Evolutionary conservation across 2,113 vertebrate genomes (phyloP), one percentile per base, ranked within the genome.

Genomic region (Pteronura brasiliensis): DNA sequence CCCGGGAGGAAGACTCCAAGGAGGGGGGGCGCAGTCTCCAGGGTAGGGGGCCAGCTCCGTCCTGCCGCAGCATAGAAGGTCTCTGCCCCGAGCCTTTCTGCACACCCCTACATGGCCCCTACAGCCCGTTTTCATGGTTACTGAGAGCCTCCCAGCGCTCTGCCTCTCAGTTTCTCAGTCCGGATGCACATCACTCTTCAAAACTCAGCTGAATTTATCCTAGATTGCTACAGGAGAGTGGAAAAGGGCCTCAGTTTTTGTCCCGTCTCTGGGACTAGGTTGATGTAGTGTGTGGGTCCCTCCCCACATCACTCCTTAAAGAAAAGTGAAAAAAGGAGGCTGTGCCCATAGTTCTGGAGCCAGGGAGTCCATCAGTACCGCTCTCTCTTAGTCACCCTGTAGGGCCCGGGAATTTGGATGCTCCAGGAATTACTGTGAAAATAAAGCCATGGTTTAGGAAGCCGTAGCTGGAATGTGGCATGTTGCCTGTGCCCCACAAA

Each of bases 381-480:
- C 21, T 13, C 13, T 42, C 7, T 44, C 65, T 34, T 52, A 6
- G 17, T 72, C 61, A 65, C 87, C 25, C 84, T 72, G 96, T 25
- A 42, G 7, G 44, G 12, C 85, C 25, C 67, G 44, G 76, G 92
- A 71, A 85, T 61, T 65, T 52, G 44, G 83, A 80, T 31, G n/a
- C 84, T 72, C 47, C 69, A 95, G 92, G 89, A 44, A 81, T 90
- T 36, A 31, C 18, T 93, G 57, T 44, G 49, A 52, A 83, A 39
- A 71, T 2, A 72, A 65, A 76, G 86, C n/a, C 63, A 2, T 39
- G 67, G 88, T 36, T 34, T 55, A 94, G 86, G 93, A 92, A 10
- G 31, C 93, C 83, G 13, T 27, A n/a, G 76, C 71, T 88, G 96
- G 96, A 96, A 95, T 96, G 97, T 90, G 97, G 95, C 93, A 96